Percentiles rank a stretch among this genome's conserved stretches.
Conservation (phyloP, 37 sponge, comb jelly and placozoan genomes). For the Tethya wilhelma region DNA sequence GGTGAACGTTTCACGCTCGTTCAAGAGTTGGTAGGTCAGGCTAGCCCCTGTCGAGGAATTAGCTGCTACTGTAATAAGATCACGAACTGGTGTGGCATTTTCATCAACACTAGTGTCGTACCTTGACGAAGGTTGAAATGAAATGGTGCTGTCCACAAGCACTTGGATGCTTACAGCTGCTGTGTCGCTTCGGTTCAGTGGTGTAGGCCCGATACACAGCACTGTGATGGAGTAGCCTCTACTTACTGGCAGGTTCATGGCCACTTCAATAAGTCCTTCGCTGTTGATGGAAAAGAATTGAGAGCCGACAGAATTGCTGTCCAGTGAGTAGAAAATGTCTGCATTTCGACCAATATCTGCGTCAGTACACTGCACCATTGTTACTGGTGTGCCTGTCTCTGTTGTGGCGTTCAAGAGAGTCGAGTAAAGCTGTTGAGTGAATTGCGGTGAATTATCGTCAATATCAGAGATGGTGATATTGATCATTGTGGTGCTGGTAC, state of each 20-base stretch:
- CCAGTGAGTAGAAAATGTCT: constrained; percentile 36
- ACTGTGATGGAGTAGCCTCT: constrained; percentile 30
- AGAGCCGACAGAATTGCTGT: background rate
- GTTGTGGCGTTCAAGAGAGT: background rate
- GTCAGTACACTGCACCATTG: constrained; percentile 48
- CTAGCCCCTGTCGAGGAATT: background rate
- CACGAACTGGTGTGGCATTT: background rate
- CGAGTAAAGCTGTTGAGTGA: constrained; percentile 34
- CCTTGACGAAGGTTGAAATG: constrained; percentile 29
- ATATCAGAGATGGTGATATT: constrained; percentile 40
- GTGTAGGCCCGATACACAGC: constrained; percentile 30
- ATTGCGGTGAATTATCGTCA: constrained; percentile 59
- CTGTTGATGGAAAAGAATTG: constrained; percentile 22
- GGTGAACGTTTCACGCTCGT: constrained; percentile 14
- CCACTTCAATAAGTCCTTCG: constrained; percentile 1
- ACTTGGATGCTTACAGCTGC: constrained; percentile 36
- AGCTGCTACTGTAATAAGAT: constrained; percentile 24
- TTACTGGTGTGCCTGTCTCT: background rate
- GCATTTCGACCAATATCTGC: constrained; percentile 33
- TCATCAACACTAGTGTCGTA: constrained; percentile 22
- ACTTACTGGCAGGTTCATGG: constrained; percentile 7
- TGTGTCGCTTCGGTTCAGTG: constrained; percentile 30
- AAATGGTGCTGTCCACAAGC: constrained; percentile 37
- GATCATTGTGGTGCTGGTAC: background rate
- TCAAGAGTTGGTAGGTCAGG: constrained; percentile 34